Base-by-base conservation (phyloP, 2,888 invertebrate genomes). In the Nyleta sp. region DNA sequence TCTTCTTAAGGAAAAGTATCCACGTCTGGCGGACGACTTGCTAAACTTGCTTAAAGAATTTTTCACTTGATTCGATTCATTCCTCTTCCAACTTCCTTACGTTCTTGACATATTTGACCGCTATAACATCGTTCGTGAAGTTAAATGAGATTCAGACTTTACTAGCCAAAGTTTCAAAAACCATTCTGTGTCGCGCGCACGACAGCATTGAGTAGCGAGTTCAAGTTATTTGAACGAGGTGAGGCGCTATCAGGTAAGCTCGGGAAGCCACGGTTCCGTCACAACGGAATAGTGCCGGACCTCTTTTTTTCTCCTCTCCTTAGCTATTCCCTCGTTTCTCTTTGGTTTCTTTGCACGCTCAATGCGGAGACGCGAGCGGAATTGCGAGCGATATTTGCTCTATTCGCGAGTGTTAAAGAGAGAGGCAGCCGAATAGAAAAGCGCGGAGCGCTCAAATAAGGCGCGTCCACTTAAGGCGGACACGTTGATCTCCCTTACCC, bases 291-390 rank as follows among this genome's bases (percentile, higher is more conserved):
- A 64, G 59, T 24, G 53, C 44, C 17, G 57, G 28, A 68, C 57
- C 64, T 48, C 53, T 60, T 62, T 75, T 68, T 42, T 64, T 46
- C 73, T 44, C 46, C 13, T 48, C 64, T 52, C 33, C 70, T 42
- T 60, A 33, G 40, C 40, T 35, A 24, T 52, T 68, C 33, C 35
- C 57, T 62, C 57, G 22, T 42, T 70, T 73, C 60, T 57, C 65
- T 79, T 76, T 73, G 71, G 72, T 80, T 80, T 82, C 82, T 71
- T 79, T 64, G 77, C 82, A 79, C 80, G 81, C 76, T 74, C 80
- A 68, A 60, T 77, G 71, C 33, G 24, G 40, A 52, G 55, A 82
- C 78, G 79, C 65, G 74, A 33, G 38, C 44, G 62, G 82, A 80
- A 82, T 82, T 78, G 70, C 67, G 75, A 82, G 55, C 44, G 64